phyloP scores from a whole-genome alignment of 2,888 invertebrate genomes.

The Rhingia campestris region DNA sequence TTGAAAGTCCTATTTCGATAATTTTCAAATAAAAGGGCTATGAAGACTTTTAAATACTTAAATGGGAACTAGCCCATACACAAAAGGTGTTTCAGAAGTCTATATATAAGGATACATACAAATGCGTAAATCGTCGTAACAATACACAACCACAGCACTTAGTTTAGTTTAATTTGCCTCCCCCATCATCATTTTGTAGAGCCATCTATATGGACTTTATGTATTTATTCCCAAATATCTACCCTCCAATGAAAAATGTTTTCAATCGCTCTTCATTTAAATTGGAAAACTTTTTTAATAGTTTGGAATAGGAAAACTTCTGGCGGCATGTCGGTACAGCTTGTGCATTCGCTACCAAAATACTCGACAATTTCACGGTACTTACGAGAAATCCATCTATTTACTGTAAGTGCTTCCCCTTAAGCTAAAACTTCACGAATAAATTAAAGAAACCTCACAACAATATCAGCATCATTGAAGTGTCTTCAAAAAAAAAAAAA shows the following conservation, averaged over 20 bases:
- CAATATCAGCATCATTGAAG: background rate
- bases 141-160: too few relatives aligned
- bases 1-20: too few relatives aligned
- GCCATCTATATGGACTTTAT: background rate
- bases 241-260: background rate
- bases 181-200: too few relatives aligned
- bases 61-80: too few relatives aligned
- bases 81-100: too few relatives aligned
- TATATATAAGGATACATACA: too few relatives aligned
- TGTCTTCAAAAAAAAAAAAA: background rate
- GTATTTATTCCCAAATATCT: background rate
- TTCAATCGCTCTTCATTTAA: background rate
- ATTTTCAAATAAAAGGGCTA: too few relatives aligned
- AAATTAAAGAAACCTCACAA: constrained; percentile 2
- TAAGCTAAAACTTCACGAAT: background rate
- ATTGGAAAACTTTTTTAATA: constrained; percentile 22
- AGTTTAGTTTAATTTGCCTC: too few relatives aligned
- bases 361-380: constrained; percentile 13
- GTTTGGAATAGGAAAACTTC: background rate
- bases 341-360: background rate
- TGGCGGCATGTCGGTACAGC: background rate
- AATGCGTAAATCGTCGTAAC: too few relatives aligned
- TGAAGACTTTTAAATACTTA: too few relatives aligned
- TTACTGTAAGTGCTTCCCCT: background rate
- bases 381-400: background rate